These are phyloP conservation scores for Melinopterus prodromus DNA, from an alignment of 2,888 invertebrate species.

Conservation along the genomic window DNA sequence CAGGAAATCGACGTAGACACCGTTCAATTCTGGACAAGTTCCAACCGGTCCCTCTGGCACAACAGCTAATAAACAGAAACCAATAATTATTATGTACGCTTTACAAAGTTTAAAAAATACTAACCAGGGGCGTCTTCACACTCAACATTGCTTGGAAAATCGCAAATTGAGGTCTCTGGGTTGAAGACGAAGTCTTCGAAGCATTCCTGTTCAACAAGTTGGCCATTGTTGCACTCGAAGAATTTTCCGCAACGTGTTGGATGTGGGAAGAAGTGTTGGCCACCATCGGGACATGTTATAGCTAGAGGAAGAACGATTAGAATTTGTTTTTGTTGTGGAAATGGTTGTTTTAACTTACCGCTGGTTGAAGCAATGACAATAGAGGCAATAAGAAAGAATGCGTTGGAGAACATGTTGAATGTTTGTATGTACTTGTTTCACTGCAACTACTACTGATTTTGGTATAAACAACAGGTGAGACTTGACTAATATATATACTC, in stretches of 20 bases:
- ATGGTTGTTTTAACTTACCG: background rate
- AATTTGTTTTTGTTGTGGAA: background rate
- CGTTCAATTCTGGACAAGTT: slow-evolving; percentile 22
- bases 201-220: slow-evolving; percentile 10
- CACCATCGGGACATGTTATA: slow-evolving; percentile 20
- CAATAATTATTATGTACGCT: background rate
- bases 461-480: background rate
- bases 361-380: background rate
- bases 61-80: background rate
- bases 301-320: background rate
- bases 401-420: background rate
- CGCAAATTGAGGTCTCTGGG: slow-evolving; percentile 26
- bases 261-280: slow-evolving; percentile 31
- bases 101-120: background rate
- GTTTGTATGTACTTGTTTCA: background rate
- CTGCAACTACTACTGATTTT: background rate
- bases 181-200: slow-evolving; percentile 27
- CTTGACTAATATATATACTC: background rate
- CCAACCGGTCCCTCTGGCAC: slow-evolving; percentile 21
- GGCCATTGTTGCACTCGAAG: slow-evolving; percentile 30
- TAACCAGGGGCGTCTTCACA: slow-evolving; percentile 24
- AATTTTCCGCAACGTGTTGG: slow-evolving; percentile 30
- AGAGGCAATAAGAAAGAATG: background rate
- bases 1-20: slow-evolving; percentile 8
- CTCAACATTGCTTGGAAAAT: slow-evolving; percentile 25